Evolutionary conservation across 2,113 vertebrate genomes (phyloP), one percentile per base, ranked within the genome.

Genomic region (Reinhardtius hippoglossoides): DNA sequence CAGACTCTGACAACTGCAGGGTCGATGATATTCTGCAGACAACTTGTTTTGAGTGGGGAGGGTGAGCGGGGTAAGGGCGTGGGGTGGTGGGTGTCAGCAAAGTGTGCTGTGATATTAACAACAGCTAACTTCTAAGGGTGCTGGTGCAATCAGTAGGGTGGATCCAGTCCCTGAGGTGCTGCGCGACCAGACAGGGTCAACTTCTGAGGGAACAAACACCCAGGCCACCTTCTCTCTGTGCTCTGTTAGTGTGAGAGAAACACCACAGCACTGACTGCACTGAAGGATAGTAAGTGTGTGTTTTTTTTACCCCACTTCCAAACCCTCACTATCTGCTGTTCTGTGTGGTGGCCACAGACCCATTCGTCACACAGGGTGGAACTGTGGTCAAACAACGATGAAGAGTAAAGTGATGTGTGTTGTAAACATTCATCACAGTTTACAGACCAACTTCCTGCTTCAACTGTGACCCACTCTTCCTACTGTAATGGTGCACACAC

Each of bases 11-110:
- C 80, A 88, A 69, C 74, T 66, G 60, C 55, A 60, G 69, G 48
- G 66, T 65, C 55, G 8, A 24, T 91, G 90, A 93, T 71, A 73
- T 40, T 88, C 84, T 83, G 81, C 90, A 93, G 92, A 81, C 76
- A 40, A 60, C 59, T 54, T 67, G 52, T 62, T 72, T 23, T 67
- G 58, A 69, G 55, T 56, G 40, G 35, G 62, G 44, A 55, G 55
- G 46, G 1, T 31, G 57, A 15, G 15, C 15, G 0, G 42, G 20
- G n/a, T 6, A 20, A 24, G 3, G 23, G 3, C 3, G 10, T 3
- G 24, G 3, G 23, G 2, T 10, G 8, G 3, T 9, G 24, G 26
- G 71, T 80, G 89, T 90, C 84, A 60, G 77, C 65, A 76, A 18
- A 65, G 60, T 80, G 86, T 20, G 9, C 64, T 21, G 68, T 93